Conservation (phyloP, 2,797 vertebrate species). For the Artibeus lituratus region DNA sequence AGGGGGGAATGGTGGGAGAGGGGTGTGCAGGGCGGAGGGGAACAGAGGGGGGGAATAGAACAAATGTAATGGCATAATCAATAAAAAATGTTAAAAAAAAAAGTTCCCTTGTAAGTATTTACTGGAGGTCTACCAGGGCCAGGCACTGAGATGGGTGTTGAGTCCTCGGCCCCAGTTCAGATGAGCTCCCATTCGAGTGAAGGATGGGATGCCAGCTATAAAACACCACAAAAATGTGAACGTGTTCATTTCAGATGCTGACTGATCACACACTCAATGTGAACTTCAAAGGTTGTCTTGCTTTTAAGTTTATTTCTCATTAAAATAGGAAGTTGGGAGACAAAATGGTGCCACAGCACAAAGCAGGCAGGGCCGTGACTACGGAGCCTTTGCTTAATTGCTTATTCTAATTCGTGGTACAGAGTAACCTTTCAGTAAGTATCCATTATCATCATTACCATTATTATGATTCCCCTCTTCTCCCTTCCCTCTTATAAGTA, state of each 20-base stretch:
- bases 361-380: not conserved
- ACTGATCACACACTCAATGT: not conserved
- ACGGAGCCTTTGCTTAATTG: not conserved
- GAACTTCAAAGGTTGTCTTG: slow-evolving; percentile 23
- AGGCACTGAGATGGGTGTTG: not conserved
- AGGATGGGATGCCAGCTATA: not conserved
- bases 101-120: not conserved
- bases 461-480: slow-evolving; percentile 4
- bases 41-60: too few species aligned
- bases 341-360: not conserved
- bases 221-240: not conserved
- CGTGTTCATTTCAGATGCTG: not conserved
- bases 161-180: not conserved
- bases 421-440: slow-evolving; percentile 11
- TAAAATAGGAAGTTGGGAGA: slow-evolving; percentile 20
- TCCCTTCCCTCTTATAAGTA: slow-evolving; percentile 47
- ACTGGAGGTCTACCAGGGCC: not conserved
- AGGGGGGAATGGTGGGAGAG: too few species aligned
- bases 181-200: not conserved
- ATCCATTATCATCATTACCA: not conserved
- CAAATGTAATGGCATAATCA: too few species aligned
- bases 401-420: slow-evolving; percentile 10
- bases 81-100: too few species aligned
- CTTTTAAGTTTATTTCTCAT: slow-evolving; percentile 31
- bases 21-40: too few species aligned